These are phyloP conservation scores for Pterois miles DNA, from an alignment of 2,797 vertebrate species.

Conservation along the genomic window DNA sequence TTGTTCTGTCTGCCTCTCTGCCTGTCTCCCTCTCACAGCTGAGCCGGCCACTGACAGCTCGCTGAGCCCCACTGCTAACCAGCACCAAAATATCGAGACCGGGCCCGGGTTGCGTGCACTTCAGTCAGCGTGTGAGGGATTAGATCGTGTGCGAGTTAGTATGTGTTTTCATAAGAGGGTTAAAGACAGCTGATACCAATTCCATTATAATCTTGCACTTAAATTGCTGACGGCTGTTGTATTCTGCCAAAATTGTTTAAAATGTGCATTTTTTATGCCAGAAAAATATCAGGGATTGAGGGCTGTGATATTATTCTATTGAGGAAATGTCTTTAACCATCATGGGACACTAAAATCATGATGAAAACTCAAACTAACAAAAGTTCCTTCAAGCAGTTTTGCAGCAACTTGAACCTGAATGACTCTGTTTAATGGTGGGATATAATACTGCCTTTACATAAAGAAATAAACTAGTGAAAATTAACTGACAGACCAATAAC, in stretches of 20 bases:
- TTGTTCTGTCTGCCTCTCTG: slow-evolving; percentile 35
- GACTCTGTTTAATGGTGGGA: not conserved
- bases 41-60: slow-evolving; percentile 42
- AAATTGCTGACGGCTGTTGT: not conserved
- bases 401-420: not conserved
- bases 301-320: not conserved
- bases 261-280: not conserved
- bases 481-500: not conserved
- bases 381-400: not conserved
- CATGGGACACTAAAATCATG: not conserved
- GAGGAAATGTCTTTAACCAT: not conserved
- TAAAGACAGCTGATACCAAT: slow-evolving; percentile 17
- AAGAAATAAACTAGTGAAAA: not conserved
- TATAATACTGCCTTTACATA: not conserved
- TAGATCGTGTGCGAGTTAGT: slow-evolving; percentile 31
- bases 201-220: not conserved
- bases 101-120: not conserved
- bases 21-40: slow-evolving; percentile 29
- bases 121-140: slow-evolving; percentile 30
- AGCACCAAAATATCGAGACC: slow-evolving; percentile 18
- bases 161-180: slow-evolving; percentile 4
- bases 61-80: slow-evolving; percentile 40
- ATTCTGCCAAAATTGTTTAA: not conserved
- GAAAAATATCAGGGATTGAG: not conserved
- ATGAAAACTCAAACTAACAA: not conserved